Evolutionary conservation across 2,888 invertebrate species (phyloP).

Genomic region (Pollenia angustigena): DNA sequence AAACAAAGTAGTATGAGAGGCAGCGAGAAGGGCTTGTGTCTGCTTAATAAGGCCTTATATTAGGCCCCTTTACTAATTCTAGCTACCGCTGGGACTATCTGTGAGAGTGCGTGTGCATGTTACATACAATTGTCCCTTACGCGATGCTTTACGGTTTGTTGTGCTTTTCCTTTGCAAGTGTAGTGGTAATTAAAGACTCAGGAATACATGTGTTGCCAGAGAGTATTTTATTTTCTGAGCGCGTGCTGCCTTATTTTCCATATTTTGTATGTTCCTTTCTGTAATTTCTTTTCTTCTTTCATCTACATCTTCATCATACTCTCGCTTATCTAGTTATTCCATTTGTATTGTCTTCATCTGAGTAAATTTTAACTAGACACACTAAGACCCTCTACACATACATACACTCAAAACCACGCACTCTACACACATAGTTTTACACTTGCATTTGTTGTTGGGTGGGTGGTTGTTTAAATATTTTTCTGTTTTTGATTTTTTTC

Average conservation of each 20-base stretch:
- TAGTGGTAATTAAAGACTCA: slow-evolving; percentile 56
- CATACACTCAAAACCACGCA: not conserved
- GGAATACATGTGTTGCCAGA: slow-evolving; percentile 50
- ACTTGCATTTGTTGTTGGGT: slow-evolving; percentile 33
- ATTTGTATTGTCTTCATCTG: slow-evolving; percentile 46
- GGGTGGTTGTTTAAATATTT: slow-evolving; percentile 36
- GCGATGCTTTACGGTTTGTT: slow-evolving; percentile 83
- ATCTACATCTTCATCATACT: slow-evolving; percentile 37
- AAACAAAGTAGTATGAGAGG: no score
- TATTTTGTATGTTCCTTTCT: slow-evolving; percentile 24
- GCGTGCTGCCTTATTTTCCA: slow-evolving; percentile 47
- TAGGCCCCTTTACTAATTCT: no score
- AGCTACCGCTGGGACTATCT: no score
- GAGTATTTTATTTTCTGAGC: slow-evolving; percentile 52
- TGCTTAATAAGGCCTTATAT: no score
- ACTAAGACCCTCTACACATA: slow-evolving; percentile 1
- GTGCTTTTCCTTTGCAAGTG: slow-evolving; percentile 77
- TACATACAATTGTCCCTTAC: slow-evolving; percentile 67
- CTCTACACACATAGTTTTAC: not conserved
- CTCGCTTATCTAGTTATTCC: slow-evolving; percentile 44
- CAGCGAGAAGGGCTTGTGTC: no score
- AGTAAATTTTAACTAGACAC: slow-evolving; percentile 49
- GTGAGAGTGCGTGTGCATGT: slow-evolving; percentile 11
- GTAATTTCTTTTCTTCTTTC: slow-evolving; percentile 25
- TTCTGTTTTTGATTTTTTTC: slow-evolving; percentile 8